Evolutionary conservation across 2,888 invertebrate genomes (phyloP), one percentile per base, ranked within the genome.

Genomic region (Acanthopleura granulata): DNA sequence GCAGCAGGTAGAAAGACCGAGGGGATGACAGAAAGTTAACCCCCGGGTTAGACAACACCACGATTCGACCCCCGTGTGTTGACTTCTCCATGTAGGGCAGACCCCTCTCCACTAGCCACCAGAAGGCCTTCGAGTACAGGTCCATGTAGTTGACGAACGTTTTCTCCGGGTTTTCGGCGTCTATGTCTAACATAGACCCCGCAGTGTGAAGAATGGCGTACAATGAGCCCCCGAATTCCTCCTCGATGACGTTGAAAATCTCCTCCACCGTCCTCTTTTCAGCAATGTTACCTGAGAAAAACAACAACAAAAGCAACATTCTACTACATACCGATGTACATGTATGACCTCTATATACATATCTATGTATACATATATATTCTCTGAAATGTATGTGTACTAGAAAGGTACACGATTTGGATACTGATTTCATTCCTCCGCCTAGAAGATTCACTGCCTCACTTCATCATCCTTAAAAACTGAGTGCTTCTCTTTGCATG

Each of bases 61-160:
- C 16, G 66, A 66, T 66, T 14, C 66, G 22, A 22, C 66, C 66
- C 16, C 66, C 66, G 29, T 27, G 29, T 27, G 66, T 9, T 16
- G 66, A 66, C 29, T 66, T 12, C 66, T 66, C 66, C 66, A 66
- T 27, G 25, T 27, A 66, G 6, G 66, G 66, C 16, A 66, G 4
- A 12, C 66, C 66, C 6, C 29, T 1, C 29, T 66, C 66, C 25
- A 66, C 29, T 27, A 66, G 66, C 16, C 66, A 27, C 27, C 22
- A 66, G 6, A 66, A 66, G 16, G 66, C 66, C 29, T 27, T 66
- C 18, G n/a, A 6, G 57, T 57, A 57, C 57, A 57, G 18, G 3
- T 57, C 57, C 4, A 6, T 18, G 57, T 6, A 57, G 22, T 3
- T 6, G 22, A 9, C 57, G 12, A 57, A 22, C 18, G 57, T 57